Evolutionary conservation across 2,888 invertebrate species (phyloP).

Genomic region (Merodon equestris): DNA sequence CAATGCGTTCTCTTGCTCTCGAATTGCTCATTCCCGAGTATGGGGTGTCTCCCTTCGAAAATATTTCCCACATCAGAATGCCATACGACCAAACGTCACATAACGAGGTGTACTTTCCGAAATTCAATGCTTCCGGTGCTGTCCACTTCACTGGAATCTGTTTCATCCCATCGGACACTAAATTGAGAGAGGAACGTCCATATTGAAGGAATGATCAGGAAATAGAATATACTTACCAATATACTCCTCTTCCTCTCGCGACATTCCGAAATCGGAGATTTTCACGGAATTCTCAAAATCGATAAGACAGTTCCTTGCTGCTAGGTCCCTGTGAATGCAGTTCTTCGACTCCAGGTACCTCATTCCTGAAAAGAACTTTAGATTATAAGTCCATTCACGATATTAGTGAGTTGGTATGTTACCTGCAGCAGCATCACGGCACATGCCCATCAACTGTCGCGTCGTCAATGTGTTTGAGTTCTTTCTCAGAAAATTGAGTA

Average conservation of each 20-base stretch:
- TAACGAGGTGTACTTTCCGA: constrained; percentile 96
- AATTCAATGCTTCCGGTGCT: constrained; percentile 97
- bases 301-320: constrained; percentile 91
- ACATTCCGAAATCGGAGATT: constrained; percentile 99
- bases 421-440: constrained; percentile 94
- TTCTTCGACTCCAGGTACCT: constrained; percentile 96
- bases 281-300: constrained; percentile 93
- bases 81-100: constrained; percentile 99
- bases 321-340: constrained; percentile 97
- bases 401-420: constrained; percentile 11
- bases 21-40: constrained; percentile 97
- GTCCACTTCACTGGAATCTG: constrained; percentile 99
- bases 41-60: constrained; percentile 94
- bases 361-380: constrained; percentile 82
- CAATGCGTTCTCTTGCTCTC: constrained; percentile 95
- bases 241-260: constrained; percentile 97
- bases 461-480: constrained; percentile 84
- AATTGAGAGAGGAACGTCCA: not conserved
- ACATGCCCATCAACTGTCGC: constrained; percentile 90
- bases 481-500: constrained; percentile 92
- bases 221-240: constrained; percentile 79
- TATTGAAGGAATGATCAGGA: no score
- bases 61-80: constrained; percentile 97
- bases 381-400: not conserved
- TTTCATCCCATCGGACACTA: constrained; percentile 97